Percentiles rank a stretch among this genome's conserved stretches.
Evolutionary conservation across 2,797 vertebrate genomes (phyloP).

Genomic region (Acropternis orthonyx): DNA sequence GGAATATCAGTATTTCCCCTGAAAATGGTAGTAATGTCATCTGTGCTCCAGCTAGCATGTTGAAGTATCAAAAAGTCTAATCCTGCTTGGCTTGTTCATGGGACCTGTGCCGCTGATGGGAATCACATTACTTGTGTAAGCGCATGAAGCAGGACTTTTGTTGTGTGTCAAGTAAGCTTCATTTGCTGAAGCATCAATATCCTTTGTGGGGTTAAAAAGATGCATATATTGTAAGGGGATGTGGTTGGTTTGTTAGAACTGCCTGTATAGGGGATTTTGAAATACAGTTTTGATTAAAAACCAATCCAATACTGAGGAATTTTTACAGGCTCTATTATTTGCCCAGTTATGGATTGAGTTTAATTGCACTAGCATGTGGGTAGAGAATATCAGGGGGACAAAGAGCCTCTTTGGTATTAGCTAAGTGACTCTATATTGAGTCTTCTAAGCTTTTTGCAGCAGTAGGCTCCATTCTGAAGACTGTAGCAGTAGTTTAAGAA

Average conservation of each 20-base stretch:
- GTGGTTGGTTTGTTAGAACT: neutral
- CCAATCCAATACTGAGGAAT: neutral
- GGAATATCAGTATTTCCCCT: neutral
- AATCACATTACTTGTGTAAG: neutral
- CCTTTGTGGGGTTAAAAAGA: neutral
- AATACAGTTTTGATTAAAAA: neutral
- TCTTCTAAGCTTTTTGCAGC: neutral
- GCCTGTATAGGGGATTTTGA: neutral
- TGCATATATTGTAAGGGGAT: neutral
- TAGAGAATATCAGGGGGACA: neutral
- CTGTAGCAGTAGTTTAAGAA: neutral
- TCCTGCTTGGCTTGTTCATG: neutral
- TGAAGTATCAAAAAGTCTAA: neutral
- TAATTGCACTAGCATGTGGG: neutral
- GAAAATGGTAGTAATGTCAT: neutral
- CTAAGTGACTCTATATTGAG: neutral
- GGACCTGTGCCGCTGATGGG: neutral
- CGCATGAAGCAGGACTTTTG: neutral
- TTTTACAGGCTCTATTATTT: neutral
- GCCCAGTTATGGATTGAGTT: neutral
- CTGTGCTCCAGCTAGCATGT: neutral
- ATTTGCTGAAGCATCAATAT: neutral
- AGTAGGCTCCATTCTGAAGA: neutral
- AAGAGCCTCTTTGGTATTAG: neutral
- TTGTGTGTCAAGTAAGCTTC: neutral